Evolutionary conservation across 92 coral and sea anemone species (phyloP).

Genomic region (Zoanthus gigantus): DNA sequence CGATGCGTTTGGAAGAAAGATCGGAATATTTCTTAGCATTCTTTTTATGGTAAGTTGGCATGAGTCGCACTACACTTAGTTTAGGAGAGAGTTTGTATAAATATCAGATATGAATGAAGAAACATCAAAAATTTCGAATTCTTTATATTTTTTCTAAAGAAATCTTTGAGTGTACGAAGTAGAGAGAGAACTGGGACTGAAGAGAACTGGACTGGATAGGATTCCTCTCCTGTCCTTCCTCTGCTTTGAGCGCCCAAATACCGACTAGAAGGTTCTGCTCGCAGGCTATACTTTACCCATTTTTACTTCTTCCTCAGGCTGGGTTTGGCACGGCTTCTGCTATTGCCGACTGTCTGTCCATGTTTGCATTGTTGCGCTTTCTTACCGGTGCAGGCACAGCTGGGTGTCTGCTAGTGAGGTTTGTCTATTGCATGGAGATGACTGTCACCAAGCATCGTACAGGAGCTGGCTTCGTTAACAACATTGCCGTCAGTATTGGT

Average conservation of each 20-base stretch:
- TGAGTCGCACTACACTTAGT: not conserved
- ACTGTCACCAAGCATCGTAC: slow-evolving; percentile 74
- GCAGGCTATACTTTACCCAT: not conserved
- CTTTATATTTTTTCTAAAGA: no score
- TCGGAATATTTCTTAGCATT: slow-evolving; percentile 59
- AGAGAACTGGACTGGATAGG: no score
- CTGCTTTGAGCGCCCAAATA: no score
- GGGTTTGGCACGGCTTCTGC: slow-evolving; percentile 67
- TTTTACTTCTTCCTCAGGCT: slow-evolving; percentile 30
- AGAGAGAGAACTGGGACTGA: no score
- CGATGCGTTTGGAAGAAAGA: slow-evolving; percentile 59
- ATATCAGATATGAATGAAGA: no score
- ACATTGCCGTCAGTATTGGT: slow-evolving; percentile 76
- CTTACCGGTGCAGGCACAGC: slow-evolving; percentile 73
- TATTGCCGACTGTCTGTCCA: slow-evolving; percentile 74
- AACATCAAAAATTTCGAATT: no score
- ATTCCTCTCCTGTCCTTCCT: no score
- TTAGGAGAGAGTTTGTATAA: not conserved
- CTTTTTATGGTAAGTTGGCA: slow-evolving; percentile 48
- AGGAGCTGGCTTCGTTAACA: slow-evolving; percentile 79
- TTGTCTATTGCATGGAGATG: slow-evolving; percentile 84
- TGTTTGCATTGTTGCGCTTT: slow-evolving; percentile 78
- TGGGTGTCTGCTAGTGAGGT: slow-evolving; percentile 75
- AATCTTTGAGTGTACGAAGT: no score
- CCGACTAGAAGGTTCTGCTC: no score